Conservation (phyloP, 2,797 vertebrate genomes). For the Hoplostethus mediterraneus region DNA sequence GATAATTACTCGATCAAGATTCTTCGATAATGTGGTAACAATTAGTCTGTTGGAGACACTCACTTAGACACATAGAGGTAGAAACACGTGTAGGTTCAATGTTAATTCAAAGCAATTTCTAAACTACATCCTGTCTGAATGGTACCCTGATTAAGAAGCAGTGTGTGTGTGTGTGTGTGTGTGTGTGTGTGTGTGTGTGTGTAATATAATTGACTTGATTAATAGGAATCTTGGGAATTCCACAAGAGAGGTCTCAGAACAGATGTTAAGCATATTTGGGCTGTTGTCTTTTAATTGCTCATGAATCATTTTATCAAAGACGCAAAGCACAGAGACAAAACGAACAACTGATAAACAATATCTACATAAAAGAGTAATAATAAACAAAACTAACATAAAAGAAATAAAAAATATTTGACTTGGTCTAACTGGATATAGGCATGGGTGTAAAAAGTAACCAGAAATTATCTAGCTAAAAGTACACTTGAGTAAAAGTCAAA, state of each 20-base stretch:
- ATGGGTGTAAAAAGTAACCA: no score
- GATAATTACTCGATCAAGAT: slow-evolving; percentile 34
- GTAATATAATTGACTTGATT: slow-evolving; percentile 32
- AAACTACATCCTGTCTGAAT: slow-evolving; percentile 41
- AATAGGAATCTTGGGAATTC: slow-evolving; percentile 18
- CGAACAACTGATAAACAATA: not conserved
- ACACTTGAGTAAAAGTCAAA: no score
- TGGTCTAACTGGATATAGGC: no score
- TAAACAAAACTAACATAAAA: not conserved
- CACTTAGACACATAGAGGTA: not conserved
- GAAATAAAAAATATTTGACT: not conserved
- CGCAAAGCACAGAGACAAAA: not conserved
- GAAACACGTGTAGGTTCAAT: not conserved
- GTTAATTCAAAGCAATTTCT: slow-evolving; percentile 20
- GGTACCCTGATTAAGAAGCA: slow-evolving; percentile 26
- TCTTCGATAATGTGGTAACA: slow-evolving; percentile 50
- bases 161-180: slow-evolving; percentile 13
- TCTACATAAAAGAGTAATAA: slow-evolving; percentile 4
- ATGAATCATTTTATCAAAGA: slow-evolving; percentile 8
- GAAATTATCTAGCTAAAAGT: no score
- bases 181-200: slow-evolving; percentile 10
- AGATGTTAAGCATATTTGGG: slow-evolving; percentile 10
- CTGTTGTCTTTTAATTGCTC: slow-evolving; percentile 22
- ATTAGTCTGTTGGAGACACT: slow-evolving; percentile 38
- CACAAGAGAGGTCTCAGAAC: slow-evolving; percentile 7